Conservation (phyloP, 2,888 invertebrate genomes). For the Hyppa rectilinea region DNA sequence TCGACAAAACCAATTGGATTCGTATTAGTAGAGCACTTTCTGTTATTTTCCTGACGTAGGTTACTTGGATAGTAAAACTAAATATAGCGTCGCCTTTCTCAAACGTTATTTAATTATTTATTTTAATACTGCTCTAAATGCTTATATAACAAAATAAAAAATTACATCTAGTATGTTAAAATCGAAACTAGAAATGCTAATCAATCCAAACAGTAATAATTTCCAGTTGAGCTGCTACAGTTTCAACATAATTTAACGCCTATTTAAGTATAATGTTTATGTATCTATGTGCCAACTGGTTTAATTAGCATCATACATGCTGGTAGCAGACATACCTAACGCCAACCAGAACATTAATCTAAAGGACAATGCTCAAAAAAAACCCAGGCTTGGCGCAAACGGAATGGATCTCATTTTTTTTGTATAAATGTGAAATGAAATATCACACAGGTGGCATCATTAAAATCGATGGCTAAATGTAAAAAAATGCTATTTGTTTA, state of each 20-base stretch:
- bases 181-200: conserved; percentile 45
- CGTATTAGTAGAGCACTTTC: conserved; percentile 34
- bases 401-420: too few species aligned
- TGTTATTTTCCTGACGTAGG: conserved; percentile 32
- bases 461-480: too few species aligned
- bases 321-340: conserved; percentile 56
- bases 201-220: conserved; percentile 30
- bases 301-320: conserved; percentile 53
- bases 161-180: conserved; percentile 22
- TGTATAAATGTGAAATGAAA: too few species aligned
- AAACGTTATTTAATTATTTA: conserved; percentile 5
- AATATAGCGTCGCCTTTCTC: conserved; percentile 26
- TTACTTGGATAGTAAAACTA: conserved; percentile 8
- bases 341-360: conserved; percentile 68
- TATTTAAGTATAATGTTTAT: conserved; percentile 51
- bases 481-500: too few species aligned
- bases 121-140: background rate
- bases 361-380: too few species aligned
- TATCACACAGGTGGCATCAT: too few species aligned
- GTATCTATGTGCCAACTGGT: conserved; percentile 45
- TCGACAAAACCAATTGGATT: conserved; percentile 53
- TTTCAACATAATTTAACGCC: conserved; percentile 59
- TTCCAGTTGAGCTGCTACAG: conserved; percentile 49
- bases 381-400: too few species aligned
- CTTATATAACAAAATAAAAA: conserved; percentile 46